phyloP scores from a whole-genome alignment of 2,888 invertebrate genomes.

The Neoaliturus tenellus region DNA sequence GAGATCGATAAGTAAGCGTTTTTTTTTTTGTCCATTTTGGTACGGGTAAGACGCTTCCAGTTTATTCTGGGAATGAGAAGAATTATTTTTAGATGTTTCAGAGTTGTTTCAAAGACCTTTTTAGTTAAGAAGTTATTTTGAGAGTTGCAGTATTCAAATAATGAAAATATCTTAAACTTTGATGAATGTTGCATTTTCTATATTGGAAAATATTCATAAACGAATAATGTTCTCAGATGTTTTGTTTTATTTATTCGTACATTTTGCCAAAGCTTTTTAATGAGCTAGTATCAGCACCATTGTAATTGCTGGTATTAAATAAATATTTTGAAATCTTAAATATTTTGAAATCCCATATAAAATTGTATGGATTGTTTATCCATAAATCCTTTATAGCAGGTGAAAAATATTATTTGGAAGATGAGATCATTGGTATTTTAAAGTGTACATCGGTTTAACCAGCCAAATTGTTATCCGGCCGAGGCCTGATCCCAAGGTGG shows the following conservation, averaged over 20 bases:
- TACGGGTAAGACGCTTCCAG: not conserved
- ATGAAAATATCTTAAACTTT: conserved; percentile 23
- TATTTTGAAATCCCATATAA: too few species aligned
- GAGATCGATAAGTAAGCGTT: not conserved
- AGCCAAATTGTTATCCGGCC: too few species aligned
- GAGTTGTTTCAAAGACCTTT: not conserved
- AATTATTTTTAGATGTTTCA: not conserved
- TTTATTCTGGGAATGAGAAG: not conserved
- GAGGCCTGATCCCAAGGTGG: too few species aligned
- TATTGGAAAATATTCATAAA: not conserved
- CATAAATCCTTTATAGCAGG: too few species aligned
- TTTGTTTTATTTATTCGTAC: conserved; percentile 47
- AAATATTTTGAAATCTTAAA: conserved; percentile 43
- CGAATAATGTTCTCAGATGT: conserved; percentile 14
- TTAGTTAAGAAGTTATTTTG: not conserved
- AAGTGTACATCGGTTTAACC: too few species aligned
- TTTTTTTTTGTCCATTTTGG: too few species aligned
- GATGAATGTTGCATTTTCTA: conserved; percentile 48
- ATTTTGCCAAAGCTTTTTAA: conserved; percentile 50
- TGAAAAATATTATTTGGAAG: too few species aligned
- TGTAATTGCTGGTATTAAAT: conserved; percentile 40
- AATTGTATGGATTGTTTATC: too few species aligned
- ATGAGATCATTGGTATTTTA: too few species aligned
- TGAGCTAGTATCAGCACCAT: conserved; percentile 32
- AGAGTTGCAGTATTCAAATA: not conserved